phyloP scores from a whole-genome alignment of 2,797 vertebrate genomes.

The Cottoperca gobio region DNA sequence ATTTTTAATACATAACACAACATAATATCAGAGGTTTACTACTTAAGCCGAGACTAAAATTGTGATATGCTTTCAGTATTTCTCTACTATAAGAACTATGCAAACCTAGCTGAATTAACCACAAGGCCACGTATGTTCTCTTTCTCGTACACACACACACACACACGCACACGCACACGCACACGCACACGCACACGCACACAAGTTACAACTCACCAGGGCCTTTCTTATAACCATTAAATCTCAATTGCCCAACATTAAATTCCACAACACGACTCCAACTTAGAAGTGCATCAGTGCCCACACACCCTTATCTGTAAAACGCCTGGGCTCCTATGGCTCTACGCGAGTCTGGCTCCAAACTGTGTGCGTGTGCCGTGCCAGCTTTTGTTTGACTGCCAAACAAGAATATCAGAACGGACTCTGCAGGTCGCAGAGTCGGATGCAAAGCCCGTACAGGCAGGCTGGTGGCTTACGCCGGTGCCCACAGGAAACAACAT shows the following conservation, averaged over 20 bases:
- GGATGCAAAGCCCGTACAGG: constrained; percentile 30
- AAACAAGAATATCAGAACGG: constrained; percentile 54
- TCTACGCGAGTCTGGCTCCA: constrained; percentile 16
- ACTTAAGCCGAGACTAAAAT: neutral
- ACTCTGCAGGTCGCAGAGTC: constrained; percentile 20
- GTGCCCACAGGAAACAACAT: constrained; percentile 75
- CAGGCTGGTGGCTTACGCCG: constrained; percentile 33
- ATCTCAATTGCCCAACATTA: constrained; percentile 57
- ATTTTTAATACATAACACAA: constrained; percentile 27
- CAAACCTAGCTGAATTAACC: constrained; percentile 45
- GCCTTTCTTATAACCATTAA: constrained; percentile 54
- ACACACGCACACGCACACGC: constrained; percentile 19
- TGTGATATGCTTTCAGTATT: constrained; percentile 25
- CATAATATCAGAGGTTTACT: neutral
- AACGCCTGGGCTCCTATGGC: constrained; percentile 40
- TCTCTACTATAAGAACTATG: constrained; percentile 39
- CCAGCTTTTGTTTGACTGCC: constrained; percentile 64
- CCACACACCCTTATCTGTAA: constrained; percentile 58
- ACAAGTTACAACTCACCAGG: constrained; percentile 52
- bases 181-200: constrained; percentile 19
- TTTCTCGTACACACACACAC: constrained; percentile 8
- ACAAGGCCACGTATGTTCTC: constrained; percentile 21
- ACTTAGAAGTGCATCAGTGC: constrained; percentile 53
- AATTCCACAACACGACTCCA: constrained; percentile 53
- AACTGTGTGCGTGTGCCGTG: constrained; percentile 19